Evolutionary conservation across 2,888 invertebrate species (phyloP).

Genomic region (Tipula confusa): DNA sequence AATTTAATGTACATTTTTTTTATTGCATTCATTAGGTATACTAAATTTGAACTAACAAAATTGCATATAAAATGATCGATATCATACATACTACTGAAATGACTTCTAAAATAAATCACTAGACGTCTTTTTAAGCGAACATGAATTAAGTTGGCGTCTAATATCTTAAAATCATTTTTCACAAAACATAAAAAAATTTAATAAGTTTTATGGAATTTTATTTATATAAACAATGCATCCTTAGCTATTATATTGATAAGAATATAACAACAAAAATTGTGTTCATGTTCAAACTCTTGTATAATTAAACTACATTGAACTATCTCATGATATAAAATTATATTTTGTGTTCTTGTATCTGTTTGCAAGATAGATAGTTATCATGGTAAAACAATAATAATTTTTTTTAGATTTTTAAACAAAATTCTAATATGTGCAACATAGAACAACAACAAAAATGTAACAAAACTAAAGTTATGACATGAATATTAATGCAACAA

Average conservation of each 20-base stretch:
- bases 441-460: background rate
- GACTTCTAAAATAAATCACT: too few species aligned
- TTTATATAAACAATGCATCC: background rate
- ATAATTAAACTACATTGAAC: background rate
- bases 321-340: background rate
- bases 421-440: slow-evolving; percentile 6
- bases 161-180: background rate
- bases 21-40: too few species aligned
- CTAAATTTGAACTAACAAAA: too few species aligned
- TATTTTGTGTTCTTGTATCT: background rate
- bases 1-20: too few species aligned
- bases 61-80: too few species aligned
- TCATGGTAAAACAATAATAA: background rate
- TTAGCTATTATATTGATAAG: background rate
- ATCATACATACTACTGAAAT: too few species aligned
- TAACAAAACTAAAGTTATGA: background rate
- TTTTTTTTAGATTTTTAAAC: background rate
- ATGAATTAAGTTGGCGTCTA: background rate
- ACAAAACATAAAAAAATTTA: background rate
- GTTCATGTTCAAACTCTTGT: background rate
- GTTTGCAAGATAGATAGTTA: background rate
- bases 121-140: background rate
- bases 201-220: background rate
- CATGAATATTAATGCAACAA: slow-evolving; percentile 20
- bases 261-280: background rate